Base-by-base conservation (phyloP, 2,888 invertebrate species). In the Prenolepis imparis region DNA sequence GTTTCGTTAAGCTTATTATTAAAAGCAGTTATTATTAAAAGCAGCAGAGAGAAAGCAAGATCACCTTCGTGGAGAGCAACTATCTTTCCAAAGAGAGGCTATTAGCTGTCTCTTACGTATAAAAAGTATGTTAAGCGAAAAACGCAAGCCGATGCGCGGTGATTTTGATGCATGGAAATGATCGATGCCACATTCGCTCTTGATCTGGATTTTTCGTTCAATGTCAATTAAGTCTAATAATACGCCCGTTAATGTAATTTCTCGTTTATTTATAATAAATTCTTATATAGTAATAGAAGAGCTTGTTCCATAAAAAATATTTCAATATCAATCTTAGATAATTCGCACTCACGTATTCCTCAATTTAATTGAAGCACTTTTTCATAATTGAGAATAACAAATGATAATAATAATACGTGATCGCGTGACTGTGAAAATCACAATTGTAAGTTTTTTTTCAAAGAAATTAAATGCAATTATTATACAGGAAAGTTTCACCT, bases 41-140 rank as follows among this genome's bases (percentile, higher is more conserved):
- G 88, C 86, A 83, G 88, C 88, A 41, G 75, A 82, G 90, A 85
- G 89, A 89, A 89, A 89, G 89, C 88, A 84, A 86, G 86, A 83
- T 86, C 84, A 82, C 74, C 77, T 68, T 73, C 73, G 78, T 81
- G 73, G 39, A 61, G 78, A 82, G 48, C 41, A 61, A 57, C 80
- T 82, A 66, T 80, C 74, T 84, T 83, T 90, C 78, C 74, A 78
- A 88, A 84, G 85, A 90, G 85, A 90, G 84, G 73, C 72, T 68
- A 72, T 83, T 67, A 59, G 52, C 59, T 59, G 87, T 73, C 68
- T 36, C 36, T 66, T 66, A 59, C 57, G 67, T 24, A 70, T 39
- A 82, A 86, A 68, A 84, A 70, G 63, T 55, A 1, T 57, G 15
- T 67, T 55, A 64, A 44, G 41, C 41, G 64, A 70, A 36, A 74